Evolutionary conservation across 2,888 invertebrate species (phyloP), one percentile per base, ranked within the genome.

Genomic region (Drosophila nr. perissopoda): DNA sequence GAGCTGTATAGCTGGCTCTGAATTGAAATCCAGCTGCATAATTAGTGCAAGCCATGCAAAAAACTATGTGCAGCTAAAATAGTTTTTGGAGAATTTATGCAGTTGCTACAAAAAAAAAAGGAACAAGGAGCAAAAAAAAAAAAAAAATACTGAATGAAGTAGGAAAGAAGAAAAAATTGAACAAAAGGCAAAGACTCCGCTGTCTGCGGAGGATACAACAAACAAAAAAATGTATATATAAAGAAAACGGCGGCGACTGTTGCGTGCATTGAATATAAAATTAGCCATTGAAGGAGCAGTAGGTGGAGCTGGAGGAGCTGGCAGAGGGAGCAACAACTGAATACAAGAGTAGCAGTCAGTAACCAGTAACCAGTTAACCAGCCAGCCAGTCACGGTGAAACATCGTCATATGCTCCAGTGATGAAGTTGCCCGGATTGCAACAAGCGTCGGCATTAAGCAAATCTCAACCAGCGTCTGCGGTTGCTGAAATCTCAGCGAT

Each of bases 181-280:
- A 62, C 33, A 76, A 72, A 66, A 79, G 56, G 36, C 65, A 66
- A 65, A 78, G 58, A 67, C 46, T 59, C 6, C 49, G 29, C 29
- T n/a, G 18, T 29, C 34, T 16, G 59, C 27, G 29, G 46, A 33
- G 29, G 46, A 33, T 53, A 25, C 21, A 52, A 38, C 49, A 46
- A 46, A 46, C 16, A 46, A 46, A 4, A 46, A 46, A 65, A 31
- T 34, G 1, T 54, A 70, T 72, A 76, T 74, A 72, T 64, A 61
- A 81, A 75, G 79, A 74, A 82, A 89, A 76, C 72, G 84, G 40
- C 74, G 82, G 79, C 70, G 83, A 82, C 82, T 81, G 79, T 76
- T 81, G 87, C 90, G 90, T 88, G 88, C 81, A 78, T 79, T 86
- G 88, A 86, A 88, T 88, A 79, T 76, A 79, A 90, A 88, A 90